Conservation (phyloP, 2,797 vertebrate species). For the Morelia viridis region DNA sequence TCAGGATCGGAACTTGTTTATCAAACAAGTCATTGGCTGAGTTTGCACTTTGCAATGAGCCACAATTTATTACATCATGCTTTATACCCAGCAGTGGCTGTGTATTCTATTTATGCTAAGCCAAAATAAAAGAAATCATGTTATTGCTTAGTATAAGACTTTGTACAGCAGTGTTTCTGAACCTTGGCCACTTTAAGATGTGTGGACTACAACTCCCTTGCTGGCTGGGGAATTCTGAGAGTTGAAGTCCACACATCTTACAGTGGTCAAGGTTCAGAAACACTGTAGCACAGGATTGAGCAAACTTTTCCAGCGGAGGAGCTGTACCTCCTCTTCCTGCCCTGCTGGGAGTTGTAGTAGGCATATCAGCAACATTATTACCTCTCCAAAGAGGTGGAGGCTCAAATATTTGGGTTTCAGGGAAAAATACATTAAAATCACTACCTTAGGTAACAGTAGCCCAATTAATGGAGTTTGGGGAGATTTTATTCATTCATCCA, state of each 20-base stretch:
- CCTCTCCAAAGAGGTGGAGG: not conserved
- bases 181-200: no score
- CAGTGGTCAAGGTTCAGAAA: no score
- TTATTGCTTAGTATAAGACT: not conserved
- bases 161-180: no score
- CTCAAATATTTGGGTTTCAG: not conserved
- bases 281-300: not conserved
- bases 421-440: not conserved
- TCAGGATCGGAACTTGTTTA: not conserved
- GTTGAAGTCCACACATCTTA: no score
- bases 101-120: not conserved
- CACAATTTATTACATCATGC: not conserved
- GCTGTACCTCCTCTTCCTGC: not conserved
- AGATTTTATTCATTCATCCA: not conserved
- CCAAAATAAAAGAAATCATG: not conserved
- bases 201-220: no score
- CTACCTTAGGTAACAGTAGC: not conserved
- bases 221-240: no score
- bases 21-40: not conserved
- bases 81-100: not conserved
- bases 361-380: not conserved
- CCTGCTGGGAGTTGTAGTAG: not conserved
- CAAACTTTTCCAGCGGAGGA: not conserved
- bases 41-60: not conserved
- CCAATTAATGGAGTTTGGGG: not conserved